phyloP scores from a whole-genome alignment of 2,797 vertebrate genomes.

The Anableps anableps region DNA sequence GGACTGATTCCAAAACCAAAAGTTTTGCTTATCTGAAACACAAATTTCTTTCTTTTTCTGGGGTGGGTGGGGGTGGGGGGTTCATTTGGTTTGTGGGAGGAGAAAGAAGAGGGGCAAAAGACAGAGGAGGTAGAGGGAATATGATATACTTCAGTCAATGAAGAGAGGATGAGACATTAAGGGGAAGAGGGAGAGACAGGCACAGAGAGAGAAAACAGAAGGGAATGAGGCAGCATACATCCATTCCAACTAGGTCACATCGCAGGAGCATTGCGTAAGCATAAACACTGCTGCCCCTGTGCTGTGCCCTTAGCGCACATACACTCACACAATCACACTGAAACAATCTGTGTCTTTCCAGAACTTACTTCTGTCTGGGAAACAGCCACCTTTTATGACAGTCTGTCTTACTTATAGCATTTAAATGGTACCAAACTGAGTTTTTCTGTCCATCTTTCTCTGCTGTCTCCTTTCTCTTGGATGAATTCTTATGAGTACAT shows the following conservation, averaged over 20 bases:
- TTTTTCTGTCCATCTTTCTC: conserved; percentile 18
- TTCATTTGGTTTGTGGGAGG: conserved; percentile 48
- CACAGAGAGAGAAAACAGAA: conserved; percentile 30
- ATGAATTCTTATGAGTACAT: conserved; percentile 48
- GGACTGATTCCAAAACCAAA: conserved; percentile 82
- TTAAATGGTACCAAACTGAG: conserved; percentile 18
- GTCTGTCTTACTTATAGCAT: conserved; percentile 32
- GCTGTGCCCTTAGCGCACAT: conserved; percentile 62
- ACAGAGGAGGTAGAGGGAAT: neutral
- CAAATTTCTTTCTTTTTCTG: conserved; percentile 50
- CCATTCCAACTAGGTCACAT: conserved; percentile 82
- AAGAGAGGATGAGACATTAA: conserved; percentile 22
- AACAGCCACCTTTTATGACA: conserved; percentile 35
- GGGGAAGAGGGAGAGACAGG: conserved; percentile 25
- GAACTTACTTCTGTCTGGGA: conserved; percentile 52
- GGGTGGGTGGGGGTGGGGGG: conserved; percentile 34
- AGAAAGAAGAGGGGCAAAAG: neutral
- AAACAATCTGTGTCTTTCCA: conserved; percentile 38
- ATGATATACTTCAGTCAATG: conserved; percentile 13
- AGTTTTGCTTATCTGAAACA: conserved; percentile 76
- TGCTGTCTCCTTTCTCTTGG: conserved; percentile 25
- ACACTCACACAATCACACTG: conserved; percentile 27
- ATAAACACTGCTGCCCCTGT: conserved; percentile 79
- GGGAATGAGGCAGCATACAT: conserved; percentile 66
- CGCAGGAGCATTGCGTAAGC: conserved; percentile 79